Base-by-base conservation (phyloP, 2,113 vertebrate species). In the Nannospalax galili region DNA sequence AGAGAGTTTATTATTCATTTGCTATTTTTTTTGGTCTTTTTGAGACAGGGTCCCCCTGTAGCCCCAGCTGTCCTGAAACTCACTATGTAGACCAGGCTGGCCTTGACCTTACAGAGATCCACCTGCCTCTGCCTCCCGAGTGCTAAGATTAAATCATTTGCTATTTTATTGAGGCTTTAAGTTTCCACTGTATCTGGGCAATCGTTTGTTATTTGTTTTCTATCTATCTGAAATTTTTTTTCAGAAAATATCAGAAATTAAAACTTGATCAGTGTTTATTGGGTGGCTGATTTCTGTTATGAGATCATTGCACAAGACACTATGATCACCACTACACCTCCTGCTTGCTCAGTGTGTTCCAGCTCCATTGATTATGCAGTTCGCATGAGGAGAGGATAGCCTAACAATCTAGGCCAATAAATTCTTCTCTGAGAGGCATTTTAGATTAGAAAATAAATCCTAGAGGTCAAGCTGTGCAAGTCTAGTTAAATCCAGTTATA, bases 151-250 rank as follows among this genome's bases (percentile, higher is more conserved):
- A n/a, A n/a, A n/a, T 32, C 4, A 52, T 65, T 84, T 74, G 5
- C 84, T 96, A 64, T 70, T 70, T 42, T 87, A 70, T 45, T 70
- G 7, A 12, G 74, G 35, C 2, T 56, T 87, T 70, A 42, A 20
- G 11, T 56, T 73, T 95, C 11, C 37, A 60, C 80, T 14, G 7
- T 81, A 70, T 75, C 8, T 48, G 16, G 8, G 17, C 26, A 9
- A 65, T 30, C 73, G 32, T n/a, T 92, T 77, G 75, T 84, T 87
- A 58, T 40, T 88, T 79, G 80, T 79, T 93, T 91, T 1, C 56
- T 28, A 37, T 74, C n/a, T 1, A 77, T 9, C 69, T 74, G 84
- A 37, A 42, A 74, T 72, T 84, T 45, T 91, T 60, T 70, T 37
- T 77, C n/a, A 85, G 15, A 64, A 93, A 74, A 86, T 42, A 16